These are phyloP conservation scores for Molossus alvarezi DNA, from an alignment of 2,797 vertebrate genomes.

Conservation along the genomic window DNA sequence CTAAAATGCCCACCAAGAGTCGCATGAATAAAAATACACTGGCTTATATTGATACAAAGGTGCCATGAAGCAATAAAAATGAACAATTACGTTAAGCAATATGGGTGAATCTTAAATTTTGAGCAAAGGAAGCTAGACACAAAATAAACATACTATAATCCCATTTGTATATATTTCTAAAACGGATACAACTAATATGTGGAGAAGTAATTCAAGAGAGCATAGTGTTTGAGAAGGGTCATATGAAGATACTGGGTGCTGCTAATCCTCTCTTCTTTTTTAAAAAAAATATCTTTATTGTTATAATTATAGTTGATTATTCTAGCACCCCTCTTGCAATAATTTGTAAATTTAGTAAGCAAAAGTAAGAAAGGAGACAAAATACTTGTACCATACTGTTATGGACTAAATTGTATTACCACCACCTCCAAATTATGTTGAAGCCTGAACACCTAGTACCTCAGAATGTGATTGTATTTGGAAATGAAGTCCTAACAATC, in stretches of 20 bases:
- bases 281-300: too few species aligned
- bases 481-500: background rate
- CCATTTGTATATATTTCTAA: background rate
- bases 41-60: background rate
- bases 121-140: background rate
- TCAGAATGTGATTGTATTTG: background rate
- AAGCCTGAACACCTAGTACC: background rate
- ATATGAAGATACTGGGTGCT: background rate
- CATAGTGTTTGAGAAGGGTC: background rate
- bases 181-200: background rate
- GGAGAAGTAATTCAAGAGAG: background rate
- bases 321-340: background rate
- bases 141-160: background rate
- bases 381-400: background rate
- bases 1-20: background rate
- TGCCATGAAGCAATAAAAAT: conserved; percentile 17
- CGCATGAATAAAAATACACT: background rate
- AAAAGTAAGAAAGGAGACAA: background rate
- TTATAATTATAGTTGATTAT: background rate
- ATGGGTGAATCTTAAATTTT: background rate
- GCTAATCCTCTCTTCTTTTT: background rate
- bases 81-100: background rate
- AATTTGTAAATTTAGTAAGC: background rate
- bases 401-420: background rate
- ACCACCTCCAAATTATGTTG: background rate